Base-by-base conservation (phyloP, 2,888 invertebrate species). In the Boloria selene region DNA sequence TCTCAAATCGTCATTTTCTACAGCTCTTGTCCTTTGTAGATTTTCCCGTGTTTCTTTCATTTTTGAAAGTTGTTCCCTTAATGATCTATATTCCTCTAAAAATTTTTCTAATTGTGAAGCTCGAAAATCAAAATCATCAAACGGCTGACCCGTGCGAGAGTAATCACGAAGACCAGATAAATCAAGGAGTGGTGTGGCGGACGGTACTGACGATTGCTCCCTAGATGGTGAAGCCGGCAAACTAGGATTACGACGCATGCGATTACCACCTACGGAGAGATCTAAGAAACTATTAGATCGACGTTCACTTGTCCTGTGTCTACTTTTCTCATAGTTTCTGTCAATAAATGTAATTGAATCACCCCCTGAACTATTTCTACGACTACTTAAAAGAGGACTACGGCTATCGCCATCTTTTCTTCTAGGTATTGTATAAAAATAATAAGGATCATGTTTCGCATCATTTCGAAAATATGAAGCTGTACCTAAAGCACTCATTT, bases 1-100 rank as follows among this genome's bases (percentile, higher is more conserved):
- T 74, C 93, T 89, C 16, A 92, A 76, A 69, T 93, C 93, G 54
- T 93, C 93, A 75, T 92, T 93, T 49, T 93, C 93, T 64, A 79
- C 87, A 38, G 88, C 89, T 70, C 87, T 80, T 60, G 83, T 87
- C 68, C 87, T 82, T 76, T 91, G 90, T 75, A 96, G 92, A 72
- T 94, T 95, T 74, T 96, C 96, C 78, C 96, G 94, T 22, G 95
- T 95, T 78, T 96, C 95, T 77, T 96, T 96, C 96, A 96, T 96
- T 81, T 95, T 94, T 67, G 95, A 95, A 71, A 96, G 87, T 82
- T 96, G 96, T 79, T 96, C 95, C 79, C 96, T 95, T 65, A 96
- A 91, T 75, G 93, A 95, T 73, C 96, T 93, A 79, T 96, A 96
- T 79, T 96, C 96, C 77, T 96, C 96, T 53, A 96, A 93, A 82